Base-by-base conservation (phyloP, 2,113 vertebrate genomes). In the Prionailurus viverrinus region DNA sequence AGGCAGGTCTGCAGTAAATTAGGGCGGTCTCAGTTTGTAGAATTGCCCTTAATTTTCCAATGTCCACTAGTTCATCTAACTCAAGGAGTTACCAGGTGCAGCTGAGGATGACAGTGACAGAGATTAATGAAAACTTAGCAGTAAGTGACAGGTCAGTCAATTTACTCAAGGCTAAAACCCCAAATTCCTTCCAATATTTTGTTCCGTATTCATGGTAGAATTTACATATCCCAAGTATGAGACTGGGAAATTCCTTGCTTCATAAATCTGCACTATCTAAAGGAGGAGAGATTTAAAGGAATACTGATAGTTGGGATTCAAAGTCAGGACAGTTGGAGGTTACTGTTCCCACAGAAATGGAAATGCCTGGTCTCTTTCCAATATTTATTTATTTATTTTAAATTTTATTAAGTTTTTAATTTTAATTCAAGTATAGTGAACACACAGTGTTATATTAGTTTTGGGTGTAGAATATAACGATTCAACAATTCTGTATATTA, bases 201-300 rank as follows among this genome's bases (percentile, higher is more conserved):
- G 13, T 90, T 95, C 15, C 25, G 80, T 45, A 73, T 76, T 58
- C 53, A 73, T 48, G 51, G 45, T 68, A 66, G 33, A 86, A 27
- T 74, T 29, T 68, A 33, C 66, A 80, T 41, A 27, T 12, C 16
- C 10, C 29, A 86, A 7, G 4, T 65, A 71, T 80, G 81, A 58
- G n/a, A 79, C 21, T 90, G 21, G 23, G 95, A 66, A 97, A 66
- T 29, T 16, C 18, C n/a, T 84, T 95, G 55, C 39, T 80, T 73
- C 27, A 33, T 25, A 90, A 85, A 48, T 65, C 19, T 41, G 5
- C 55, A 23, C 36, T 39, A 65, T 36, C 65, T 74, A 93, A 51
- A 93, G 29, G 45, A 84, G 84, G 55, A 89, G 27, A 79, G 33
- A 95, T 18, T 53, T 63, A 51, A 66, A 61, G 23, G 41, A 58